A percentile compares a stretch with the other conserved stretches of the same genome.
Evolutionary conservation across 2,113 vertebrate species (phyloP).

Genomic region (Chamaetylas fuelleborni): DNA sequence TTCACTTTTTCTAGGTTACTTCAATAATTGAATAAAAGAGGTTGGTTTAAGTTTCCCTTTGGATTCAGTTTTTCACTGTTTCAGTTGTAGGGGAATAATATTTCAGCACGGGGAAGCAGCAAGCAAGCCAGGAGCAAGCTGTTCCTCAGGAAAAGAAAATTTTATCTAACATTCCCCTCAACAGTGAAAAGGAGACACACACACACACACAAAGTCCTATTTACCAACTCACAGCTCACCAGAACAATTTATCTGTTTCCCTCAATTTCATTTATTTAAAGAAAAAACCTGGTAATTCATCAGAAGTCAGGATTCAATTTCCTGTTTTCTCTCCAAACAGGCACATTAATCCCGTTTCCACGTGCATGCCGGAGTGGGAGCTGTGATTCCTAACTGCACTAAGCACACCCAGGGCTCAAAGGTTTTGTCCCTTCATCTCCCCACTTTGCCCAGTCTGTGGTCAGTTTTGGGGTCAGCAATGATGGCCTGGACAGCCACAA

Average conservation of each 20-base stretch:
- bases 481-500: conserved; percentile 96
- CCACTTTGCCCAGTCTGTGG: conserved; percentile 96
- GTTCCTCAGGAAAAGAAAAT: background rate
- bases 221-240: background rate
- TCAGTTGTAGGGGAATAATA: background rate
- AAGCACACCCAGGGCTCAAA: background rate
- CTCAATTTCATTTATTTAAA: conserved; percentile 70
- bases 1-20: conserved; percentile 68
- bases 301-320: conserved; percentile 19
- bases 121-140: background rate
- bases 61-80: background rate
- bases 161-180: background rate
- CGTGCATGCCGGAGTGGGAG: conserved; percentile 42
- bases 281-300: background rate
- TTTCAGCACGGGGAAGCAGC: background rate
- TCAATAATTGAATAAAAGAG: conserved; percentile 58
- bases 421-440: conserved; percentile 81
- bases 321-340: conserved; percentile 51
- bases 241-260: conserved; percentile 5
- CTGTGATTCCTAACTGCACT: background rate
- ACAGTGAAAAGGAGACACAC: background rate
- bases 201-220: background rate
- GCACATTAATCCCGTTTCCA: background rate
- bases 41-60: conserved; percentile 53
- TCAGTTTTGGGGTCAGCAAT: conserved; percentile 98